A percentile compares a stretch with the other conserved stretches of the same genome.
These are phyloP conservation scores for Batillaria attramentaria DNA, from an alignment of 1,140 invertebrate genomes.

Conservation along the genomic window DNA sequence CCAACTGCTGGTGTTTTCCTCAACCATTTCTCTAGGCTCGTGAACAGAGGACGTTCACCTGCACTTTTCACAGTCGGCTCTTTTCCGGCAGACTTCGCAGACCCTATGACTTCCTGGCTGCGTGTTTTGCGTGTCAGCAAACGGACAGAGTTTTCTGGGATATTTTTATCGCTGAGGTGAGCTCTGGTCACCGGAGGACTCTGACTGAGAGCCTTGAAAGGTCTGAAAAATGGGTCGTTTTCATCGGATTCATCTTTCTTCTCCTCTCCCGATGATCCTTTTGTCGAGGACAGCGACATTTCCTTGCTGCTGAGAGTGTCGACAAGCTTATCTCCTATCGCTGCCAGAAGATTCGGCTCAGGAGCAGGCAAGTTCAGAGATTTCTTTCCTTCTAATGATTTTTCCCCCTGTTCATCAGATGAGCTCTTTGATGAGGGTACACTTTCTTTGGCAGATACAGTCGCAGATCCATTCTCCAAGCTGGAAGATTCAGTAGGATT, in stretches of 20 bases:
- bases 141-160: neutral
- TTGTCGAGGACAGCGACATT: neutral
- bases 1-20: conserved; percentile 40
- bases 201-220: conserved; percentile 33
- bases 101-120: conserved; percentile 32
- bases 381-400: conserved; percentile 1
- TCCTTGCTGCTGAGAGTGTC: conserved; percentile 32
- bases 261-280: conserved; percentile 19
- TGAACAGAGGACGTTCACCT: conserved; percentile 28
- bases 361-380: neutral
- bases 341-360: conserved; percentile 33
- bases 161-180: neutral
- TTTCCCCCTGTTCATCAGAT: neutral
- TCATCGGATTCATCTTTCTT: neutral
- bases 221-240: conserved; percentile 35
- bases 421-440: too few species aligned
- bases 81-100: neutral
- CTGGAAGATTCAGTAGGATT: neutral
- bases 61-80: conserved; percentile 12
- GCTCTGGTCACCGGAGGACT: too few species aligned
- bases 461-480: neutral
- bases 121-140: conserved; percentile 31
- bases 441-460: neutral
- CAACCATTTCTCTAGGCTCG: conserved; percentile 52
- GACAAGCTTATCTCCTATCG: conserved; percentile 12